Evolutionary conservation across 2,113 vertebrate genomes (phyloP), one percentile per base, ranked within the genome.

Genomic region (Micronycteris hirsuta): DNA sequence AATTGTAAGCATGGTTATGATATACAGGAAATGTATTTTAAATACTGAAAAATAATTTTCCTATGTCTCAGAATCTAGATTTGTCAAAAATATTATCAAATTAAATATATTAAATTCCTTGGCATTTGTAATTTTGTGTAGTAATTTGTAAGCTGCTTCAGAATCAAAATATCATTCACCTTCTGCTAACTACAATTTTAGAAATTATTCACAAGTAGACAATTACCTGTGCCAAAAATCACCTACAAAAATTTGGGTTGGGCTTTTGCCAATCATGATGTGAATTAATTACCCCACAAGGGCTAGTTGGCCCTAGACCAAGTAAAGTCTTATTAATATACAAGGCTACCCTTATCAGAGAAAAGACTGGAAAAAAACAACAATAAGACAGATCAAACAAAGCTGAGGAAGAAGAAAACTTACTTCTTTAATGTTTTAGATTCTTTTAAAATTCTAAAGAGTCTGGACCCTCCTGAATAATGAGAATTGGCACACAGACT

Each of bases 281-380:
- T 96, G 96, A 98, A 97, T 97, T 98, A 98, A 98, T 98, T 98
- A 98, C 95, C 94, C 96, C 94, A 97, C 95, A 97, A 97, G 96
- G 96, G 96, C 96, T 97, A 78, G 84, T 49, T 98, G 98, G 98
- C 97, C 33, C 45, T 81, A 95, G 93, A 96, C 98, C 98, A 98
- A 98, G 9, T 76, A 95, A 85, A 96, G 93, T 65, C 92, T 98
- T 95, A 94, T 97, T 97, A 97, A 98, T 97, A 98, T 97, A 96
- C 97, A 90, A 94, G 3, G 38, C 76, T 49, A 85, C 73, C 87
- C 56, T 70, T 90, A 54, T 61, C 0, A 8, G 94, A 94, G 95
- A 96, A 93, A 97, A 97, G 80, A 96, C 65, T 45, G 63, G 63
- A 2, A 1, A 47, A 81, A 24, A 89, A 36, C 91, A 85, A 94